Conservation (phyloP, 1,140 invertebrate genomes). For the Cephus cinctus region DNA sequence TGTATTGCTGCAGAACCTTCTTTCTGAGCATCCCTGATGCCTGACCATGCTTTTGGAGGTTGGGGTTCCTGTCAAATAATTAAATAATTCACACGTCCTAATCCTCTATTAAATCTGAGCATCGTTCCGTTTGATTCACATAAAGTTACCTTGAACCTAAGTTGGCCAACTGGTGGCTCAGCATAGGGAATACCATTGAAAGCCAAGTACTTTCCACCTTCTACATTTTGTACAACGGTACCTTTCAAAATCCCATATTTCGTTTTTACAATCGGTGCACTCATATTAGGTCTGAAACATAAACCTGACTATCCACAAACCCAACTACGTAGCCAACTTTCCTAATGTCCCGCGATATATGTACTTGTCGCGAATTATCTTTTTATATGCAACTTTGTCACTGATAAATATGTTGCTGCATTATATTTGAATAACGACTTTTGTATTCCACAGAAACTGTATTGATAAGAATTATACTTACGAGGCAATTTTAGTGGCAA, state of each 20-base stretch:
- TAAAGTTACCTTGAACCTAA: conserved; percentile 22
- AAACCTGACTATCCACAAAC: no score
- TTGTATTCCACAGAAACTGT: not conserved
- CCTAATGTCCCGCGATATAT: not conserved
- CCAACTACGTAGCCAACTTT: no score
- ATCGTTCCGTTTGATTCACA: not conserved
- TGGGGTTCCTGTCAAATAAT: conserved; percentile 16
- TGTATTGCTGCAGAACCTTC: not conserved
- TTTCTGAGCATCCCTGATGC: conserved; percentile 19
- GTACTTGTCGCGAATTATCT: no score
- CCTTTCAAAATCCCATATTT: conserved; percentile 18
- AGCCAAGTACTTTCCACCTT: conserved; percentile 11
- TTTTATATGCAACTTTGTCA: not conserved
- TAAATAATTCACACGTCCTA: not conserved
- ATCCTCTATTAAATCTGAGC: not conserved
- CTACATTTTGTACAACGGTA: not conserved
- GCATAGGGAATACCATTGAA: conserved; percentile 24
- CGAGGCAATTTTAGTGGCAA: no score
- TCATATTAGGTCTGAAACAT: no score
- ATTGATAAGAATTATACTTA: no score
- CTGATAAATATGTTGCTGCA: no score
- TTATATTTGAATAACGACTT: not conserved
- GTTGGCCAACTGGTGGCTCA: conserved; percentile 16
- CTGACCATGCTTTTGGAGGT: conserved; percentile 14
- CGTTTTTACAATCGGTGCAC: no score